phyloP scores from a whole-genome alignment of 2,888 invertebrate species.

The Platycnemis pennipes region DNA sequence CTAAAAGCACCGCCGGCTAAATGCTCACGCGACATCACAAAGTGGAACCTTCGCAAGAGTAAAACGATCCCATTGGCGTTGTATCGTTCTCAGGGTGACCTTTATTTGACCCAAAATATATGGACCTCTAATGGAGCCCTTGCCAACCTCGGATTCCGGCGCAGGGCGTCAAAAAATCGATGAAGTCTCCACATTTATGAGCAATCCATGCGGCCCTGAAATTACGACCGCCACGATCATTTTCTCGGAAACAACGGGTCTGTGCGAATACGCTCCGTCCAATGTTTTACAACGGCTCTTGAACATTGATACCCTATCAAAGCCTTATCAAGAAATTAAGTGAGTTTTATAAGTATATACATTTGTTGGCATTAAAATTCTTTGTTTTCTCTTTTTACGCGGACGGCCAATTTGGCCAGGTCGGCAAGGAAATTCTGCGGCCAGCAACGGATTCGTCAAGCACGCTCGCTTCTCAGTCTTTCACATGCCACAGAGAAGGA shows the following conservation, averaged over 20 bases:
- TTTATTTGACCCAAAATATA: conserved; percentile 24
- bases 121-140: not conserved
- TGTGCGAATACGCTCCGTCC: not conserved
- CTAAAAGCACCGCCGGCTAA: not conserved
- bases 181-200: not conserved
- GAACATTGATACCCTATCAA: not conserved
- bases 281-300: not conserved
- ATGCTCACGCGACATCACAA: not conserved
- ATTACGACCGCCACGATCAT: conserved; percentile 15
- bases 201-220: conserved; percentile 20
- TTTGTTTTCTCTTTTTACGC: not conserved
- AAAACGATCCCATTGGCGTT: not conserved
- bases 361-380: not conserved
- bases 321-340: not conserved
- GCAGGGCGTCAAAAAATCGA: not conserved
- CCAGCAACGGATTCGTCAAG: not conserved
- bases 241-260: conserved; percentile 20
- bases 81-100: not conserved
- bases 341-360: not conserved
- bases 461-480: not conserved
- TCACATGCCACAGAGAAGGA: not conserved
- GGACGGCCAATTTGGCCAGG: not conserved
- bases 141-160: not conserved
- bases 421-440: not conserved
- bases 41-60: not conserved